Base-by-base conservation (phyloP, 2,797 vertebrate species). In the Argyrosomus regius region DNA sequence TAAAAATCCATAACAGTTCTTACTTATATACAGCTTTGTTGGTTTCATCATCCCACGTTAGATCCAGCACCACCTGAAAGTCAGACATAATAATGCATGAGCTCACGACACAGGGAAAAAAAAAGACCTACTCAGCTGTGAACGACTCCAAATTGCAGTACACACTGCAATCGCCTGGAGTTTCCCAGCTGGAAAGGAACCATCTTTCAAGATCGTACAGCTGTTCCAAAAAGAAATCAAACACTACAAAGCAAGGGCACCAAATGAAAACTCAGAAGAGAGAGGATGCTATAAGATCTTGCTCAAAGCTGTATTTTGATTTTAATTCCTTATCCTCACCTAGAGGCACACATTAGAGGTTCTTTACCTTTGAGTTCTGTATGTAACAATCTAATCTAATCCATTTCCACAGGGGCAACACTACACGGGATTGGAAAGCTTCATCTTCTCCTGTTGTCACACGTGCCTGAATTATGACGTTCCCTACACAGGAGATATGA, bases 351-450 rank as follows among this genome's bases (percentile, higher is more conserved):
- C 71, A 56, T 18, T 43, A 54, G 35, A 49, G 46, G 26, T 13
- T 46, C 48, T 57, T 24, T 96, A 99, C 98, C 97, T 96, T 93
- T 77, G 95, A 94, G 74, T 95, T 93, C 9, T 87, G 92, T 77
- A 98, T 91, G 72, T 94, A 96, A 76, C 97, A 83, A 88, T 99
- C 97, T 69, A 99, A 91, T 63, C 97, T 94, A 84, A 97, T 95
- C 97, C 98, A 99, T 60, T 94, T 96, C 88, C 92, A 87, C 84
- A 96, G 92, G 70, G 96, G 96, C 80, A 98, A 66, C 39, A 65
- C 86, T 17, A 94, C 91, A 5, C 92, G 88, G 1, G 94, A 92
- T 85, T 86, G 94, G 77, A 97, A 96, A 8, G 97, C 97, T 78
- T 94, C 81, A 76, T 97, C 96, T 84, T 92, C 88, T 90, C 96